phyloP scores from a whole-genome alignment of 2,888 invertebrate species.

The Alitta virens region DNA sequence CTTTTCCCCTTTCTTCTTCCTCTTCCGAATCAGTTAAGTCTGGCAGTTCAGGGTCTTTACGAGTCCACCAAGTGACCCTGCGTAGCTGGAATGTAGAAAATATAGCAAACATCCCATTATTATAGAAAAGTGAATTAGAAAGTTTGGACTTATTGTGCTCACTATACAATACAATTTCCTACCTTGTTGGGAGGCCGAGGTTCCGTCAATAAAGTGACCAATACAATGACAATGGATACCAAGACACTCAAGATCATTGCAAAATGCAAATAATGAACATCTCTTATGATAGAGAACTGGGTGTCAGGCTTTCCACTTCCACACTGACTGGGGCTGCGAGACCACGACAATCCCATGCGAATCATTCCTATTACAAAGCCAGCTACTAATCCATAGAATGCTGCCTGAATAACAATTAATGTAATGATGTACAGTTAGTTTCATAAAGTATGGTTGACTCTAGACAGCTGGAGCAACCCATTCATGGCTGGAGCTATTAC shows the following conservation, averaged over 20 bases:
- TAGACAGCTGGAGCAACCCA: too few relatives aligned
- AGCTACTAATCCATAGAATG: conserved; percentile 22
- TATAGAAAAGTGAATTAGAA: too few relatives aligned
- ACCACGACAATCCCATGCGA: conserved; percentile 27
- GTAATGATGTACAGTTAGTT: too few relatives aligned
- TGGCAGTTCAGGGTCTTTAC: conserved; percentile 33
- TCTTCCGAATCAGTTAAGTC: conserved; percentile 26
- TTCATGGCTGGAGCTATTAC: too few relatives aligned
- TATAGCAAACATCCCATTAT: too few relatives aligned
- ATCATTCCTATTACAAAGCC: conserved; percentile 22
- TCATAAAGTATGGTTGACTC: too few relatives aligned
- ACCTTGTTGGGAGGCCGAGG: conserved; percentile 14
- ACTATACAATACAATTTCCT: conserved; percentile 5
- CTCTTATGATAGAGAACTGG: conserved; percentile 8
- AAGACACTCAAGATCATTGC: conserved; percentile 23
- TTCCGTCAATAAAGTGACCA: conserved; percentile 9
- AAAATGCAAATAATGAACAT: conserved; percentile 30
- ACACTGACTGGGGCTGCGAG: conserved; percentile 14
- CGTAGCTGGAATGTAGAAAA: conserved; percentile 32
- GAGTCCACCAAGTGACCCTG: conserved; percentile 51
- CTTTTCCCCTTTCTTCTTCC: conserved; percentile 7
- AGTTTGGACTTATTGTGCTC: too few relatives aligned
- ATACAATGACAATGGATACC: not conserved
- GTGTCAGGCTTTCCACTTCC: conserved; percentile 19
- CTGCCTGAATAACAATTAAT: too few relatives aligned